Percentiles rank a stretch among this genome's conserved stretches.
These are phyloP conservation scores for Tetheella fluctuosa DNA, from an alignment of 2,888 invertebrate species.

Conservation along the genomic window DNA sequence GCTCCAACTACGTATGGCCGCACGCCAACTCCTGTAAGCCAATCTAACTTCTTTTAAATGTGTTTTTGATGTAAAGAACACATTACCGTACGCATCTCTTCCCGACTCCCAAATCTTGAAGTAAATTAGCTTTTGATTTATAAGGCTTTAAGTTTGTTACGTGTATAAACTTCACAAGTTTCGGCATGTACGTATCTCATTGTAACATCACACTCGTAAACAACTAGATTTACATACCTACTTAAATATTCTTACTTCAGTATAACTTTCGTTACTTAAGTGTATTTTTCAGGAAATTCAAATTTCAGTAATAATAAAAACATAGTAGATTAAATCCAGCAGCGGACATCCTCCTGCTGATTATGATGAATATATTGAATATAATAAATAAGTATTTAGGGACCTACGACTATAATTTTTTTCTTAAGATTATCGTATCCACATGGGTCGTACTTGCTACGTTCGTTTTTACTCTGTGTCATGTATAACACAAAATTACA, in stretches of 20 bases:
- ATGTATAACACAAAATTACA: too few species aligned
- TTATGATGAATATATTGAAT: too few species aligned
- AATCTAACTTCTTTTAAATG: slow-evolving; percentile 85
- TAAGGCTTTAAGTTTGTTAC: slow-evolving; percentile 60
- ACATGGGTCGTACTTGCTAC: too few species aligned
- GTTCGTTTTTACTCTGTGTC: too few species aligned
- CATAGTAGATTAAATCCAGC: too few species aligned
- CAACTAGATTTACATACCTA: neutral
- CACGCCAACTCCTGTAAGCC: slow-evolving; percentile 81
- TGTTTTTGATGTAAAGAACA: slow-evolving; percentile 84
- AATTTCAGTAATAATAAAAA: too few species aligned
- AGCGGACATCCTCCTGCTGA: too few species aligned
- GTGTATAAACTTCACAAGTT: slow-evolving; percentile 14
- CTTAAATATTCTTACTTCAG: neutral
- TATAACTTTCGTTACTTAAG: too few species aligned
- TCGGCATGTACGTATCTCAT: neutral
- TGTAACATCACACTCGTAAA: slow-evolving; percentile 6
- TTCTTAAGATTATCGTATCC: too few species aligned
- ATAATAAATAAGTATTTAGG: too few species aligned
- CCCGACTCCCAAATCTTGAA: slow-evolving; percentile 67
- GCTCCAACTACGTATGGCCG: slow-evolving; percentile 77
- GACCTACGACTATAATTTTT: too few species aligned
- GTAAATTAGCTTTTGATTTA: slow-evolving; percentile 81
- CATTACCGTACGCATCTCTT: slow-evolving; percentile 76
- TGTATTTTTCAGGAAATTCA: too few species aligned